Base-by-base conservation (phyloP, 2,113 vertebrate species). In the Podarcis muralis region DNA sequence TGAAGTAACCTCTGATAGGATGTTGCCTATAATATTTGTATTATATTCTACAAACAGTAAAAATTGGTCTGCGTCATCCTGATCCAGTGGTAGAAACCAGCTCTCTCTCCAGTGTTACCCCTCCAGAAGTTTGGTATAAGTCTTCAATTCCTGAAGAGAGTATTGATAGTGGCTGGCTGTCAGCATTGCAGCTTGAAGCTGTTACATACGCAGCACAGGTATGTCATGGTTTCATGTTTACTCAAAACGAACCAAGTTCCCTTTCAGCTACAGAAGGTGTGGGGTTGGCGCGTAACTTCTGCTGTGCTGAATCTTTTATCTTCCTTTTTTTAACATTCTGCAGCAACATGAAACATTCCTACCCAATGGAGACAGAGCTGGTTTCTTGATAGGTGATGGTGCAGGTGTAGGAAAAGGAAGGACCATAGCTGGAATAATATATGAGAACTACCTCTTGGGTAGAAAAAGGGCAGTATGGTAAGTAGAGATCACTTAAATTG, bases 291-390 rank as follows among this genome's bases (percentile, higher is more conserved):
- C 4, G 37, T 43, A 7, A 16, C 20, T 37, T 16, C 35, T 37
- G 15, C 32, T 53, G 37, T 62, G 23, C 23, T 12, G 35, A 65
- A 43, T 25, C 37, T 53, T 48, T 37, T 6, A 40, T 40, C 1
- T n/a, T 83, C 32, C 53, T 53, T 87, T 86, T 75, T 18, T 27
- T 74, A 92, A 65, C 87, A 78, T 92, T 82, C 90, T 90, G 87
- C 94, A 99, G 99, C 99, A 99, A 99, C 99, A 99, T 87, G 99
- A 99, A 96, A 99, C 98, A 93, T 99, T 99, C 97, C 98, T 99
- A 84, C 98, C 98, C 16, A 98, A 98, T 84, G 98, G 98, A 83
- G 99, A 99, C 89, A 96, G 99, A 95, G 99, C 99, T 76, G 98
- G 98, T 84, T 99, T 99, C 95, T 95, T 99, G 96, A 99, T 99